These are phyloP conservation scores for Heloderma charlesbogerti DNA, from an alignment of 2,113 vertebrate genomes.

Conservation along the genomic window DNA sequence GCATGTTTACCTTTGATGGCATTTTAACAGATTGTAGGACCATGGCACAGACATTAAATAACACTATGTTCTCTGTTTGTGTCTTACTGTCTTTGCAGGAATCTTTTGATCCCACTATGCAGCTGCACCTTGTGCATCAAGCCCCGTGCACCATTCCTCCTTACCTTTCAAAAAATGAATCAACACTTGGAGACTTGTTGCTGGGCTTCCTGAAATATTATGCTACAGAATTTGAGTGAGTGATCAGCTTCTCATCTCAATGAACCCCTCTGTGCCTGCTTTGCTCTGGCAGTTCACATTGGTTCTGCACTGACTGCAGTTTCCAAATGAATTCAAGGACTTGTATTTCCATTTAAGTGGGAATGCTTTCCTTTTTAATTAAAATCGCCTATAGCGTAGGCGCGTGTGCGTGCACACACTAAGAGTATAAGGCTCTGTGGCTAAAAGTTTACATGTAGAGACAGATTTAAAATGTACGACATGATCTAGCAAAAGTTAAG, in stretches of 20 bases:
- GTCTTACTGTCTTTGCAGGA: conserved; percentile 79
- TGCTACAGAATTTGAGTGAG: conserved; percentile 93
- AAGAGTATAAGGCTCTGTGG: not conserved
- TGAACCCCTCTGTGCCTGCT: not conserved
- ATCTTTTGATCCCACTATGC: conserved; percentile 87
- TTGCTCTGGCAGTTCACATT: not conserved
- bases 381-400: not conserved
- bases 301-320: not conserved
- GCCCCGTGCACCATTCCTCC: conserved; percentile 83
- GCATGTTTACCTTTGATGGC: conserved; percentile 6
- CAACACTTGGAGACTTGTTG: conserved; percentile 90
- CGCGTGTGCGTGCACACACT: not conserved
- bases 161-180: conserved; percentile 88
- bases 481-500: not conserved
- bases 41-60: not conserved
- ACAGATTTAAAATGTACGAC: not conserved
- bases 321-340: not conserved
- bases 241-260: conserved; percentile 51
- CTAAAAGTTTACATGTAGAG: not conserved
- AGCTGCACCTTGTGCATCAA: conserved; percentile 88
- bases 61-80: conserved; percentile 46
- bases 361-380: not conserved
- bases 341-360: not conserved
- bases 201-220: conserved; percentile 96
- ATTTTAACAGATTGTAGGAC: conserved; percentile 4